Evolutionary conservation across 1,140 invertebrate species (phyloP).

Genomic region (Bombus consobrinus): DNA sequence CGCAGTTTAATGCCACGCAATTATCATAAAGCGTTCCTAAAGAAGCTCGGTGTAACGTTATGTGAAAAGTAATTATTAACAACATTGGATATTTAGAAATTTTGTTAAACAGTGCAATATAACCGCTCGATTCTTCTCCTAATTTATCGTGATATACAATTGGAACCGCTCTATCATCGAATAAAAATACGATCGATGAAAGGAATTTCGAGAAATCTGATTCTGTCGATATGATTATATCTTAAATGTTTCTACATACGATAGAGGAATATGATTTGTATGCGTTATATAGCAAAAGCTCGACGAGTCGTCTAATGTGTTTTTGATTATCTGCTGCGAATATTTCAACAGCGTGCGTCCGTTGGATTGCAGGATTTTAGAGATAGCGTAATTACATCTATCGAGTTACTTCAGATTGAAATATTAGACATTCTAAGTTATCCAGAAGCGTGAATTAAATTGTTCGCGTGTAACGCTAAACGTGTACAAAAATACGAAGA

Average conservation of each 20-base stretch:
- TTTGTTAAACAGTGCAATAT: too few relatives aligned
- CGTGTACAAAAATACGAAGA: not conserved
- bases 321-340: not conserved
- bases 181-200: not conserved
- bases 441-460: not conserved
- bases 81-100: too few relatives aligned
- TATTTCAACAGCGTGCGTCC: not conserved
- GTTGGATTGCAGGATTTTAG: not conserved
- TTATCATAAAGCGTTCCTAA: accelerated
- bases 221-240: not conserved
- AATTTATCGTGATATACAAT: not conserved
- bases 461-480: too few relatives aligned
- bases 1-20: too few relatives aligned
- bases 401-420: not conserved
- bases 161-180: not conserved
- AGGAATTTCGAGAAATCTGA: not conserved
- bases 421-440: not conserved
- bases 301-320: not conserved
- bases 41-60: too few relatives aligned
- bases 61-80: too few relatives aligned
- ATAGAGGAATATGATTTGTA: not conserved
- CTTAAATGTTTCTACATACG: too few relatives aligned
- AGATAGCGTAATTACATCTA: not conserved
- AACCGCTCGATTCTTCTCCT: too few relatives aligned
- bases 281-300: not conserved